phyloP scores from a whole-genome alignment of 2,888 invertebrate species.

The Hydroisotoma schaefferi region DNA sequence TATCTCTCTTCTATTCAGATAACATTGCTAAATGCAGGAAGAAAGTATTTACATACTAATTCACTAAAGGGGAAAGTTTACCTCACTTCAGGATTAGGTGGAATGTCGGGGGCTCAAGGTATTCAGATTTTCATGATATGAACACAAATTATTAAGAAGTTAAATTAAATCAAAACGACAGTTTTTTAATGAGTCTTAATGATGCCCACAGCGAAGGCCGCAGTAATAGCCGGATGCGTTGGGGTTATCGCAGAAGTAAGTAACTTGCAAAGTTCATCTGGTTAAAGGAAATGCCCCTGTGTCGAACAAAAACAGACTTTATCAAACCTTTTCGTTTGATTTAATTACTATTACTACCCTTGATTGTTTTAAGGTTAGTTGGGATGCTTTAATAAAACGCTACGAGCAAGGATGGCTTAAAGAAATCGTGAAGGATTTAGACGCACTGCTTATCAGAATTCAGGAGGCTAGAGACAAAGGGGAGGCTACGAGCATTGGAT shows the following conservation, averaged over 20 bases:
- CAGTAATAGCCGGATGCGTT: conserved; percentile 60
- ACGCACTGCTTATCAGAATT: conserved; percentile 53
- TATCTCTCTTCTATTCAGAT: conserved; percentile 52
- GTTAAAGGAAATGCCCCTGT: no score
- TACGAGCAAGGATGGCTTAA: conserved; percentile 61
- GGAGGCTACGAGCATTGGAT: conserved; percentile 57
- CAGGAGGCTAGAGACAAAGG: conserved; percentile 49
- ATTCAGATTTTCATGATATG: not conserved
- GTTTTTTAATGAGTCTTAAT: no score
- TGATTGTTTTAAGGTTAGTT: conserved; percentile 45
- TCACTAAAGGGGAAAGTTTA: conserved; percentile 58
- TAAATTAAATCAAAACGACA: not conserved
- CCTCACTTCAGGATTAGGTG: conserved; percentile 60
- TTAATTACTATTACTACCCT: no score
- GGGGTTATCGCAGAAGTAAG: conserved; percentile 61
- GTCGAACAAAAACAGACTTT: no score
- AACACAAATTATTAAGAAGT: not conserved
- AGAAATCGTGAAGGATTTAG: conserved; percentile 55
- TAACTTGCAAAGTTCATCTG: not conserved
- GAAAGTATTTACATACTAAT: conserved; percentile 56
- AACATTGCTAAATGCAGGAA: conserved; percentile 61
- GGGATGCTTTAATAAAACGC: conserved; percentile 54
- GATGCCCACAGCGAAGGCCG: conserved; percentile 64
- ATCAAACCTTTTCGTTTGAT: no score
- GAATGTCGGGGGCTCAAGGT: conserved; percentile 62